Percentiles rank a stretch among this genome's conserved stretches.
Evolutionary conservation across 1,140 invertebrate genomes (phyloP).

Genomic region (Radopholus similis): DNA sequence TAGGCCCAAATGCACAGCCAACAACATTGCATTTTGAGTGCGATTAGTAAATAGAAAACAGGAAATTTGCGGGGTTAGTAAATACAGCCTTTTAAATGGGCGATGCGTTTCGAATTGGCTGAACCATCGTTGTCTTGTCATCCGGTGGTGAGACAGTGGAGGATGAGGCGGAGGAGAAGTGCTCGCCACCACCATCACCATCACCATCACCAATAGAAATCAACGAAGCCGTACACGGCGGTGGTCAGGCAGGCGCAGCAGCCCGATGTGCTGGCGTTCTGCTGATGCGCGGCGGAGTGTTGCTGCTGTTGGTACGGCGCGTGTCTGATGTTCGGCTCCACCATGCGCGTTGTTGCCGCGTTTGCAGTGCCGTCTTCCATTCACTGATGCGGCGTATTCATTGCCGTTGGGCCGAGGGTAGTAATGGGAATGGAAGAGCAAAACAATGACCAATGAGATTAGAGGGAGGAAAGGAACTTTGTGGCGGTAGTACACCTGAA

Average conservation of each 20-base stretch:
- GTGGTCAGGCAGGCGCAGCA: neutral
- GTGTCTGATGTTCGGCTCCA: conserved; percentile 9
- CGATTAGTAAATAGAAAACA: neutral
- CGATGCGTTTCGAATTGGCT: neutral
- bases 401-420: neutral
- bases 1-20: no score
- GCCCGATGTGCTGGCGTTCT: neutral
- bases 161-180: no score
- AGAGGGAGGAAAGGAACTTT: no score
- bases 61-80: neutral
- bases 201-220: no score
- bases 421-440: no score
- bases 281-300: neutral
- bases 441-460: no score
- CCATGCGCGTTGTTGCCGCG: no score
- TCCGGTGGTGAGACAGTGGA: no score
- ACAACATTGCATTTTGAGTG: no score
- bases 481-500: conserved; percentile 47
- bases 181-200: no score
- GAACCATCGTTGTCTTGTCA: neutral
- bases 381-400: conserved; percentile 10
- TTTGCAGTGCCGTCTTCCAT: neutral
- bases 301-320: neutral
- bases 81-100: no score
- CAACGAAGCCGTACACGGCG: neutral